Evolutionary conservation across 2,797 vertebrate species (phyloP).

Genomic region (Chloroceryle amazona): DNA sequence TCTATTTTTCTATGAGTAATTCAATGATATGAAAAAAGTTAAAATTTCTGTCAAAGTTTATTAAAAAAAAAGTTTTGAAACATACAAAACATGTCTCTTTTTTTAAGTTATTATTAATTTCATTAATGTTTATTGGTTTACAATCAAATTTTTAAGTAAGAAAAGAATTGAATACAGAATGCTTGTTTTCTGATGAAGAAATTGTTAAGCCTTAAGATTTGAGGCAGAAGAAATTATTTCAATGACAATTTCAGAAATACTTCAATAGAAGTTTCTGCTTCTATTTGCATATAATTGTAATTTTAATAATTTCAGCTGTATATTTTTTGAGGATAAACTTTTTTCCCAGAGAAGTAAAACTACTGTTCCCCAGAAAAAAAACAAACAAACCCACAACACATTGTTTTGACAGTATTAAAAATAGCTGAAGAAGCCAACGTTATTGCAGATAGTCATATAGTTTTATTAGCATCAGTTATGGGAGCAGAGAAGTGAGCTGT

Average conservation of each 20-base stretch:
- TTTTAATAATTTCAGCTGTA: background rate
- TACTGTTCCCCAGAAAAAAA: background rate
- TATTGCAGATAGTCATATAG: background rate
- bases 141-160: background rate
- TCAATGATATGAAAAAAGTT: background rate
- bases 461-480: background rate
- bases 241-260: background rate
- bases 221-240: background rate
- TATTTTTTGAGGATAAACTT: background rate
- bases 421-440: background rate
- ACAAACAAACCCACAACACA: no score
- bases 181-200: background rate
- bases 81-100: background rate
- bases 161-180: background rate
- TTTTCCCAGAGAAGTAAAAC: background rate
- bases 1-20: background rate
- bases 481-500: background rate
- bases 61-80: background rate
- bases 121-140: background rate
- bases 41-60: background rate
- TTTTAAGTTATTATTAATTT: background rate
- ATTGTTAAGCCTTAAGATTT: background rate
- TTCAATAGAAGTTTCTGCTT: background rate
- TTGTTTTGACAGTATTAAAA: background rate
- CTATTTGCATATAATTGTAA: background rate